Conservation (phyloP, 2,888 invertebrate species). For the Chirona hameri region DNA sequence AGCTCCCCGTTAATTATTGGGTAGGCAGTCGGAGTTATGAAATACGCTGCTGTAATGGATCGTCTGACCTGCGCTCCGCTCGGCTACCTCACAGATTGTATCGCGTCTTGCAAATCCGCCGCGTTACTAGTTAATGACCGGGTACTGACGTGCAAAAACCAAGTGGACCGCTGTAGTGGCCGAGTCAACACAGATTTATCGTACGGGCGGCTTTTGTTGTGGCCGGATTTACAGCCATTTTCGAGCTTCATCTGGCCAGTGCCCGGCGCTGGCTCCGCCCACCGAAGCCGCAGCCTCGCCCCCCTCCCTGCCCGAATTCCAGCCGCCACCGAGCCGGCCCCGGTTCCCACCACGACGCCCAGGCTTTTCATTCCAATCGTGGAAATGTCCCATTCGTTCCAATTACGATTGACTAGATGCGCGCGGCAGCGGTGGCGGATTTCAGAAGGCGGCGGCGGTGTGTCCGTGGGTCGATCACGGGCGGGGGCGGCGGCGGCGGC, state of each 20-base stretch:
- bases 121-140: slow-evolving; percentile 4
- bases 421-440: background rate
- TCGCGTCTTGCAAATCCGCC: slow-evolving; percentile 26
- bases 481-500: background rate
- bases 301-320: background rate
- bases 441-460: background rate
- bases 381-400: slow-evolving; percentile 24
- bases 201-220: background rate
- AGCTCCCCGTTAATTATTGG: slow-evolving; percentile 27
- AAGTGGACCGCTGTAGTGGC: background rate
- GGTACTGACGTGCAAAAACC: slow-evolving; percentile 22
- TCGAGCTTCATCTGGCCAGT: background rate
- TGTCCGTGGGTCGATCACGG: background rate
- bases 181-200: slow-evolving; percentile 2
- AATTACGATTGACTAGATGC: slow-evolving; percentile 4
- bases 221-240: slow-evolving; percentile 27
- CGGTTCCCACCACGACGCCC: background rate
- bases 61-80: background rate
- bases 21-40: background rate
- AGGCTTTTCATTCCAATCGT: background rate
- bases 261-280: background rate
- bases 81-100: slow-evolving; percentile 26
- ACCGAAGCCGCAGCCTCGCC: background rate
- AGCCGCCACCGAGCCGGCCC: background rate
- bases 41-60: background rate